phyloP scores from a whole-genome alignment of 1,140 invertebrate genomes.

The Leptinotarsa texana region DNA sequence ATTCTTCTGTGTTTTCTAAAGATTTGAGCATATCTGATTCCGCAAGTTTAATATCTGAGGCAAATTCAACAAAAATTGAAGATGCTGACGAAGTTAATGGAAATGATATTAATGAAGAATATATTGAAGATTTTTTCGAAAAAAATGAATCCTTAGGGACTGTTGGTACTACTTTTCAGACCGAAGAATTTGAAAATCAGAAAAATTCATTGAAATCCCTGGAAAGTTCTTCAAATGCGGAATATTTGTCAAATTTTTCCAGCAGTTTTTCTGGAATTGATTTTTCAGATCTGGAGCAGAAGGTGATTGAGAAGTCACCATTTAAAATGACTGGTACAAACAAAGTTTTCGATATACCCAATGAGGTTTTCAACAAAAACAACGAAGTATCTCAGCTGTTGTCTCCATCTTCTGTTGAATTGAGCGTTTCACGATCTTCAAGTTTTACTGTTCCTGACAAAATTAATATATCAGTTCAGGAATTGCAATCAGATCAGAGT shows the following conservation, averaged over 20 bases:
- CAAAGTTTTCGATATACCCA: background rate
- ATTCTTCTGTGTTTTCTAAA: slow-evolving; percentile 16
- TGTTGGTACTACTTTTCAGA: background rate
- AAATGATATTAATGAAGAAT: background rate
- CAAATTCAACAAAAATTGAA: slow-evolving; percentile 18
- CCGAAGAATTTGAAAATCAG: background rate
- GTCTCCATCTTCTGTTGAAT: slow-evolving; percentile 19
- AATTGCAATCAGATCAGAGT: slow-evolving; percentile 34
- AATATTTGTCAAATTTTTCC: background rate
- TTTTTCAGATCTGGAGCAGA: slow-evolving; percentile 27
- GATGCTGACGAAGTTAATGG: slow-evolving; percentile 11
- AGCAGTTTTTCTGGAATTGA: slow-evolving; percentile 23
- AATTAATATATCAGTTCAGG: slow-evolving; percentile 10
- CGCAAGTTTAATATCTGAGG: slow-evolving; percentile 11
- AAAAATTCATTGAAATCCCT: background rate
- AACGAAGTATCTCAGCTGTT: slow-evolving; percentile 19
- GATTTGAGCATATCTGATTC: slow-evolving; percentile 14
- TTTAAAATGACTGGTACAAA: background rate
- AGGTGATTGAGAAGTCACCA: background rate
- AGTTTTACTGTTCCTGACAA: background rate
- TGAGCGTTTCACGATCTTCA: slow-evolving; percentile 27
- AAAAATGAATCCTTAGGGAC: background rate
- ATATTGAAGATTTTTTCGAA: background rate
- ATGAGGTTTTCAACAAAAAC: background rate
- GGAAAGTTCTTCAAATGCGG: background rate